A percentile compares a stretch with the other conserved stretches of the same genome.
phyloP scores from a whole-genome alignment of 2,888 invertebrate genomes.

The Ectemnius cavifrons region DNA sequence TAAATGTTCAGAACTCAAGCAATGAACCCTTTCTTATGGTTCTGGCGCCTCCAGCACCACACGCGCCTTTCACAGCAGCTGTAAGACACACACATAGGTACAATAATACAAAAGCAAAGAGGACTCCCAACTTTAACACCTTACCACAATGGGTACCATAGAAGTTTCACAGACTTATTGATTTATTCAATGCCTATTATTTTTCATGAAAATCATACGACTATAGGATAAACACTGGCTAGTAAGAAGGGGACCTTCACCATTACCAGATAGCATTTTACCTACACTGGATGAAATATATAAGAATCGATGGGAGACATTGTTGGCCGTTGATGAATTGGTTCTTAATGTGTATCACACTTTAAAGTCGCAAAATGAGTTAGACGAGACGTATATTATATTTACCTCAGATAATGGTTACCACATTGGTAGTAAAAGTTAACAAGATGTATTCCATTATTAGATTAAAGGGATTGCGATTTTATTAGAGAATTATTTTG shows the following conservation, averaged over 20 bases:
- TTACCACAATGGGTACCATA: slow-evolving; percentile 32
- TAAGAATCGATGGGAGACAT: slow-evolving; percentile 87
- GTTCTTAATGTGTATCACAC: slow-evolving; percentile 82
- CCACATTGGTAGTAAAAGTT: slow-evolving; percentile 84
- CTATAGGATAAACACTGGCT: slow-evolving; percentile 92
- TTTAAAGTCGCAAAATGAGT: slow-evolving; percentile 79
- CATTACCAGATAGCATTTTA: slow-evolving; percentile 82
- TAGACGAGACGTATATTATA: slow-evolving; percentile 89
- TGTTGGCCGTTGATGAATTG: slow-evolving; percentile 93
- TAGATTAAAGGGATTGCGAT: not conserved
- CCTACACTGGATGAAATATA: slow-evolving; percentile 85
- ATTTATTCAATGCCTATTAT: not conserved
- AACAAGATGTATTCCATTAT: not conserved
- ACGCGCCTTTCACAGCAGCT: slow-evolving; percentile 92
- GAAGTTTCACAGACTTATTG: no score
- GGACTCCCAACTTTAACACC: slow-evolving; percentile 82
- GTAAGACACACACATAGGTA: slow-evolving; percentile 84
- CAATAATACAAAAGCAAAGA: slow-evolving; percentile 81
- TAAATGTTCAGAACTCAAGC: slow-evolving; percentile 73
- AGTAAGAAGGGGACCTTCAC: slow-evolving; percentile 83
- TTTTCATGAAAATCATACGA: not conserved
- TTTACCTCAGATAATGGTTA: slow-evolving; percentile 95
- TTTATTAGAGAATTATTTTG: not conserved
- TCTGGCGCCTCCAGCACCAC: slow-evolving; percentile 92
- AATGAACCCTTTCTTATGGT: slow-evolving; percentile 88